Evolutionary conservation across 1,140 invertebrate species (phyloP), one percentile per base, ranked within the genome.

Genomic region (Euglossa dilemma): DNA sequence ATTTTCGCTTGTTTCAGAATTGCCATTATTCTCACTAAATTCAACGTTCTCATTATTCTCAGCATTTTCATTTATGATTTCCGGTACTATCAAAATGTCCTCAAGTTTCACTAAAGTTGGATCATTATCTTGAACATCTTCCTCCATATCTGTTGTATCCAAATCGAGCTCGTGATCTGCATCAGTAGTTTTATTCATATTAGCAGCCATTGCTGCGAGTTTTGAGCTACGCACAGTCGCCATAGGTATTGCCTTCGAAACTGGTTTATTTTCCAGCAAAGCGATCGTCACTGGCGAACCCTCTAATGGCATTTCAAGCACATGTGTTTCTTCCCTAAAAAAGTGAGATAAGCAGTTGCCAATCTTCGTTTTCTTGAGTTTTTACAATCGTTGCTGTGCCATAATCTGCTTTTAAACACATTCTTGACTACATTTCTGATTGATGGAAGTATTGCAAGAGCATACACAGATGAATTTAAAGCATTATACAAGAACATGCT

Each of bases 121-220:
- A 70, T 90, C 88, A 9, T 88, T 80, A 0, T 90, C 86, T 20
- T 84, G 89, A 23, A 52, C 83, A 23, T 92, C 89, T 20, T 87
- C 78, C 2, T 85, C 88, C 0, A 73, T 1, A 20, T 83, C 83
- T 66, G 6, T 43, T 36, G 66, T 71, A 8, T 90, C 88, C 0
- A 91, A 16, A n/a, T 93, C 86, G 11, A 80, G 25, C 4, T 92
- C 88, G 2, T 70, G 28, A 3, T 87, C 88, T 52, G 71, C 18
- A 18, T 85, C 86, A 45, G 71, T 71, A 43, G 64, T 47, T 73
- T 91, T 92, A 36, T 91, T 93, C 59, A 94, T 91, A 70, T 93
- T 94, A 14, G 93, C 93, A 14, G 91, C 94, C 94, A 94, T 94
- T 0, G 94, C 94, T 4, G 90, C 90, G 0, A 94, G 90, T 54